Base-by-base conservation (phyloP, 1,140 invertebrate genomes). In the Atta colombica region DNA sequence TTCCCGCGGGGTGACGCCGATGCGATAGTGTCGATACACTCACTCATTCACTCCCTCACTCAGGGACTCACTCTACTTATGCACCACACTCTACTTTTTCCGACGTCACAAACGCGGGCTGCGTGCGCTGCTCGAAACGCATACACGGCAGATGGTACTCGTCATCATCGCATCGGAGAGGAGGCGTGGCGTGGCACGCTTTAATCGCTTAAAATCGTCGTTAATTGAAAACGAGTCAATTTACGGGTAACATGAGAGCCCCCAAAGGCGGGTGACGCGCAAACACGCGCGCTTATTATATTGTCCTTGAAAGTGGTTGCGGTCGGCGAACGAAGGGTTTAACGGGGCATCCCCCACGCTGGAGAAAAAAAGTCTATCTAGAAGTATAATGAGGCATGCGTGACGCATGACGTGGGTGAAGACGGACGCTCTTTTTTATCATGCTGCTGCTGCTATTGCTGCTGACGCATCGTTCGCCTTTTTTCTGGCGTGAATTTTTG, bases 161-260 rank as follows among this genome's bases (percentile, higher is more conserved):
- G 69, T 90, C 88, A 87, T 89, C 80, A 53, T 63, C 49, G 8
- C 39, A 45, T 45, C 39, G 53, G 21, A 28, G 14, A 68, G 74
- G 85, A 65, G 89, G 88, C 85, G 88, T 87, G 89, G 66, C 85
- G 53, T 28, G 71, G 51, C 82, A 68, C 53, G 85, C 45, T 87
- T 89, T 89, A 90, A 90, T 90, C 88, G 88, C 25, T 84, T 66
- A 68, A 87, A 87, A 90, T 90, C 88, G 78, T 63, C 77, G 88
- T 90, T 90, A 90, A 90, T 90, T 90, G 89, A 90, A 90, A 90
- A 90, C 81, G 89, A 90, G 89, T 89, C 85, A 90, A 87, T 90
- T 89, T 84, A 89, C 88, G 89, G 61, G 88, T 81, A 86, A 81
- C 81, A 61, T 45, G 61, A 90, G 72, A 81, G 25, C 65, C 60